A percentile compares a stretch with the other conserved stretches of the same genome.
Evolutionary conservation across 2,113 vertebrate genomes (phyloP).

Genomic region (Neolamprologus ventralis): DNA sequence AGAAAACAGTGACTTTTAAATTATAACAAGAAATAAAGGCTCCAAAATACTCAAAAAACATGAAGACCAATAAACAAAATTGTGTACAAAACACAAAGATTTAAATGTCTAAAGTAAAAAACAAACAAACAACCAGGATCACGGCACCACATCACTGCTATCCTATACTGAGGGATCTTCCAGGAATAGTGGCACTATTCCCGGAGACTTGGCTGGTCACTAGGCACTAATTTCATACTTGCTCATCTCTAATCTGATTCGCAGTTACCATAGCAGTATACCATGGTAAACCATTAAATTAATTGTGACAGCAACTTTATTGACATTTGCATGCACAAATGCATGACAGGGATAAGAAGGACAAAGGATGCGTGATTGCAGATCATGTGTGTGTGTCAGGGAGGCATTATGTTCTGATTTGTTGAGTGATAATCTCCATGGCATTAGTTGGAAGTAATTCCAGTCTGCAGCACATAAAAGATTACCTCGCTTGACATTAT

Average conservation of each 20-base stretch:
- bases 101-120: not conserved
- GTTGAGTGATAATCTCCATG: not conserved
- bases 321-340: not conserved
- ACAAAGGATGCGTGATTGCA: not conserved
- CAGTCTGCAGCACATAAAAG: not conserved
- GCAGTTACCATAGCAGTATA: not conserved
- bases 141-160: fast-evolving
- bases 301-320: not conserved
- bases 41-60: not conserved
- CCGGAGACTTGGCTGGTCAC: not conserved
- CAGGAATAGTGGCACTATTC: not conserved
- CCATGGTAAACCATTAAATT: not conserved
- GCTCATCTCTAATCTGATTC: not conserved
- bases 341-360: not conserved
- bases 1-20: not conserved
- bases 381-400: not conserved
- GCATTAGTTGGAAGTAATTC: not conserved
- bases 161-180: not conserved
- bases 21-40: not conserved
- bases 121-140: not conserved
- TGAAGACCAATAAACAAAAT: not conserved
- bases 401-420: not conserved
- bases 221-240: not conserved
- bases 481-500: not conserved
- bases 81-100: not conserved